Base-by-base conservation (phyloP, 2,113 vertebrate species). In the Myiozetetes cayanensis region DNA sequence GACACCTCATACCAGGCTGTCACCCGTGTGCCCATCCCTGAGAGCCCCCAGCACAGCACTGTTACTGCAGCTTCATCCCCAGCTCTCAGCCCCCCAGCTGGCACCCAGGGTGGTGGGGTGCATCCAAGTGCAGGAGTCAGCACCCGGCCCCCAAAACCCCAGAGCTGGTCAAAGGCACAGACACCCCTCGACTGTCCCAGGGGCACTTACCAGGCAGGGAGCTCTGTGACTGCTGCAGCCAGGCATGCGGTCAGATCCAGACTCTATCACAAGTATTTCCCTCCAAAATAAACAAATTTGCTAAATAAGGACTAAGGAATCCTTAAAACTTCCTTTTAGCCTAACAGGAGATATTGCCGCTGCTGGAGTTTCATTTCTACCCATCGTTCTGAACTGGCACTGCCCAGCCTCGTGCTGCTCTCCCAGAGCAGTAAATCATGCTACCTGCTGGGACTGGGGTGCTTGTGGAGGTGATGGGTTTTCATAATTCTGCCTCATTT, bases 261-360 rank as follows among this genome's bases (percentile, higher is more conserved):
- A 22, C 17, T 3, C 28, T 14, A 2, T 30, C 56, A 49, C 33
- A 63, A 78, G 22, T 31, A 68, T 31, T 81, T 85, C 56, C 70
- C 39, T 87, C 91, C 78, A 83, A 90, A 90, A 67, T 59, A 96
- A 93, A 93, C 53, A 85, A 12, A 71, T 37, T 15, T 10, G 21
- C 72, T 96, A 77, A 85, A 63, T 59, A 80, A 83, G 59, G 75
- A 41, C 27, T 43, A 5, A 89, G 30, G 90, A 95, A 91, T 82
- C 46, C 89, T 53, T 39, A 10, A 82, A 91, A 77, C 14, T 73
- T 91, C 85, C 77, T 89, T 37, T 49, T 4, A 39, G 33, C 46
- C 75, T 20, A 63, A 8, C 2, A 2, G 56, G 9, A 83, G 75
- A 63, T 25, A 80, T 66, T 0, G 0, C 46, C 13, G 43, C 47